These are phyloP conservation scores for Rutilus rutilus DNA, from an alignment of 2,113 vertebrate genomes.

Conservation along the genomic window DNA sequence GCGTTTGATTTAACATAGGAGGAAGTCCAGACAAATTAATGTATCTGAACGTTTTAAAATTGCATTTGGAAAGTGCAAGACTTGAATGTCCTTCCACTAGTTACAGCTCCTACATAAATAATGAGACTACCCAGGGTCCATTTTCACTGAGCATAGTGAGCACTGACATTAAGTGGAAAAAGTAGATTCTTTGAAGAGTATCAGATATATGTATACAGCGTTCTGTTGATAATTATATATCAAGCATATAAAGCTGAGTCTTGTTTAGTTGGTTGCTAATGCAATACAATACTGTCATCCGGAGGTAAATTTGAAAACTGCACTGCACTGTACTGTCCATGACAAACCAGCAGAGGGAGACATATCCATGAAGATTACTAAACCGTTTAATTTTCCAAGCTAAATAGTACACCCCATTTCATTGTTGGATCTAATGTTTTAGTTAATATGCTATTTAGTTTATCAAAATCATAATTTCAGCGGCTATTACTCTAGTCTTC, in stretches of 20 bases:
- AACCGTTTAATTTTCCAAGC: not conserved
- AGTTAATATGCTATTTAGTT: not conserved
- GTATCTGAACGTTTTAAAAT: constrained; percentile 21
- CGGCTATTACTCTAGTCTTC: not conserved
- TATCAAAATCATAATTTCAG: not conserved
- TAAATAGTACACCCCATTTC: not conserved
- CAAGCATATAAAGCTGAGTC: not conserved
- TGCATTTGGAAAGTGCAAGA: constrained; percentile 25
- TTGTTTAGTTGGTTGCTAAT: not conserved
- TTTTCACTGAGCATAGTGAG: not conserved
- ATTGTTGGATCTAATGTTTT: not conserved
- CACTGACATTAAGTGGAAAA: not conserved
- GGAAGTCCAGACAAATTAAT: not conserved
- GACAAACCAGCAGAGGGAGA: constrained; percentile 10
- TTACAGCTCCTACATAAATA: constrained; percentile 23
- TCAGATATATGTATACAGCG: too few relatives aligned
- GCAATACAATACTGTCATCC: not conserved
- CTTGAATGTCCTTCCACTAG: constrained; percentile 29
- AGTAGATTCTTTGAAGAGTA: not conserved
- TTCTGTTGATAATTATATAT: not conserved
- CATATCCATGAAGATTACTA: not conserved
- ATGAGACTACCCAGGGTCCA: not conserved
- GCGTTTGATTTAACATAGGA: not conserved
- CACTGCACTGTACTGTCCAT: not conserved
- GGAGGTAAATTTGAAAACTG: not conserved